phyloP scores from a whole-genome alignment of 2,113 vertebrate species.

The Micronycteris hirsuta region DNA sequence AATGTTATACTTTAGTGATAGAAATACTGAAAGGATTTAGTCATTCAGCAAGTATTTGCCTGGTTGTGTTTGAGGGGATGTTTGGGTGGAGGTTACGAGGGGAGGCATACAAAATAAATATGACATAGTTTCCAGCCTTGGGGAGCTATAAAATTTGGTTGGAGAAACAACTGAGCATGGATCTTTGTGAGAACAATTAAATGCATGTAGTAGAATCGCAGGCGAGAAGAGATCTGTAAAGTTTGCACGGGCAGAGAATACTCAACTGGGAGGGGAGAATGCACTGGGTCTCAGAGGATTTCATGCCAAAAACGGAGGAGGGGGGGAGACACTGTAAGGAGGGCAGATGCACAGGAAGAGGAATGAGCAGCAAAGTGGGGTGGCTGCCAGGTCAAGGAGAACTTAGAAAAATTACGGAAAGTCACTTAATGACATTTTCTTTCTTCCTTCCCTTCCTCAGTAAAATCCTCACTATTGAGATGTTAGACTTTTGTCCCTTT shows the following conservation, averaged over 20 bases:
- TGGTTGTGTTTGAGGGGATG: neutral
- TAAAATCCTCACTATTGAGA: neutral
- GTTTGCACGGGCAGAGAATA: neutral
- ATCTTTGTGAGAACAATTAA: neutral
- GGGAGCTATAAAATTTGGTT: slow-evolving; percentile 18
- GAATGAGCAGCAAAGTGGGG: neutral
- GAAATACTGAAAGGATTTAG: slow-evolving; percentile 34
- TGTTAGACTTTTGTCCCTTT: neutral
- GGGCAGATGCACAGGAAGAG: neutral
- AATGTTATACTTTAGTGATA: neutral
- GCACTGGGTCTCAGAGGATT: neutral
- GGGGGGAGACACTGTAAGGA: neutral
- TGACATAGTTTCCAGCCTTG: neutral
- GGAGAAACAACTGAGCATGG: neutral
- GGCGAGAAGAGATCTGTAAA: neutral
- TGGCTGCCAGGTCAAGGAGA: neutral
- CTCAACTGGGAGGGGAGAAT: neutral
- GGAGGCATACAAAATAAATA: slow-evolving; percentile 18
- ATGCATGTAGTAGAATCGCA: neutral
- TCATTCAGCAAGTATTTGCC: slow-evolving; percentile 39
- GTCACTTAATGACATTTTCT: neutral
- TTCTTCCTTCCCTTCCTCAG: neutral
- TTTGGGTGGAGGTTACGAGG: neutral
- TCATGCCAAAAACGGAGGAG: neutral
- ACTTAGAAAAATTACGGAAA: neutral